Conservation (phyloP, 2,113 vertebrate species). For the Guaruba guarouba region DNA sequence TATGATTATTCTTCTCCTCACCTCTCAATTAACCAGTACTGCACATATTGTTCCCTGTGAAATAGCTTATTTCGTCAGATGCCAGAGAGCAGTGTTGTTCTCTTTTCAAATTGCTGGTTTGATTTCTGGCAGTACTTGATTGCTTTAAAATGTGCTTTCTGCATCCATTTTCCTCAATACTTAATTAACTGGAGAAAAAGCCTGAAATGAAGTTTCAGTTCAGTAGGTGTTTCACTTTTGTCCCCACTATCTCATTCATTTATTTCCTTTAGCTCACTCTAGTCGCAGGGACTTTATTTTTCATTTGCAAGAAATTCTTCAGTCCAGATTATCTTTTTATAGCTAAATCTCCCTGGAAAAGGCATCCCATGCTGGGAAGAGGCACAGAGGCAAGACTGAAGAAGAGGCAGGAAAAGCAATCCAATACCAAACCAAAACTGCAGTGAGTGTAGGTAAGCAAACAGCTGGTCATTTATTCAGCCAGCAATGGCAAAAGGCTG, state of each 20-base stretch:
- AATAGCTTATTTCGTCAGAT: constrained; percentile 54
- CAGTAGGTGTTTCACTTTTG: constrained; percentile 52
- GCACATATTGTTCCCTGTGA: constrained; percentile 64
- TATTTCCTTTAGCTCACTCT: constrained; percentile 22
- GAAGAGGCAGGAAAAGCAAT: not conserved
- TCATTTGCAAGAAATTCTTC: not conserved
- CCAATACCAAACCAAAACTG: not conserved
- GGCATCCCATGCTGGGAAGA: not conserved
- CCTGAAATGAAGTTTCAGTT: constrained; percentile 47
- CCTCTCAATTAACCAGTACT: constrained; percentile 60
- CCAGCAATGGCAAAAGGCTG: not conserved
- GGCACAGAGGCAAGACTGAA: not conserved
- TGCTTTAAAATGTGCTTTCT: constrained; percentile 58
- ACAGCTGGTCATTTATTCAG: not conserved
- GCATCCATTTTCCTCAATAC: constrained; percentile 55
- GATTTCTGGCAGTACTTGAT: constrained; percentile 61
- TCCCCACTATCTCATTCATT: constrained; percentile 33
- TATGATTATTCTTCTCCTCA: constrained; percentile 51
- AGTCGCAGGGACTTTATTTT: not conserved
- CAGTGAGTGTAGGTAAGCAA: not conserved
- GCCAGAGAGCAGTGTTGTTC: constrained; percentile 50
- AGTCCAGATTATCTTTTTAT: not conserved
- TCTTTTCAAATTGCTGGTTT: constrained; percentile 62
- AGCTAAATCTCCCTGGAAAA: not conserved
- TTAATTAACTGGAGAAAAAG: constrained; percentile 59